Base-by-base conservation (phyloP, 2,888 invertebrate species). In the Mactromeris polynyma region DNA sequence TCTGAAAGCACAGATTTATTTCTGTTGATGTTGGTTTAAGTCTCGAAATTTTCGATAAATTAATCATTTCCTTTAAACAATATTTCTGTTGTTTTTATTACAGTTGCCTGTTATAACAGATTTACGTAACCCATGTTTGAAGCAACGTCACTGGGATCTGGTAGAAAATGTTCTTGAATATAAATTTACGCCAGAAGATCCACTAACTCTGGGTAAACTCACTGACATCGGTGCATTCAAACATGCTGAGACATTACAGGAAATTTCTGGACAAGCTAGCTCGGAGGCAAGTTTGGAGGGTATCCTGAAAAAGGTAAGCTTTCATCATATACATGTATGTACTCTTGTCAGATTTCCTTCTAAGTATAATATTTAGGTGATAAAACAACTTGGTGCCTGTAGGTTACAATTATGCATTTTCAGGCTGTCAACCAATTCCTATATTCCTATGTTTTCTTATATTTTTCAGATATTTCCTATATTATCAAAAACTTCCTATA, bases 231-330 rank as follows among this genome's bases (percentile, higher is more conserved):
- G 98, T n/a, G 98, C 98, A 0, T 98, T 98, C 96, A 97, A 97
- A 81, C 97, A 98, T 94, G 97, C 98, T 0, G 97, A 98, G 17
- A 98, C 98, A 90, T 96, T 99, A 26, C 98, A 98, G 97, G 98
- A 99, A 95, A 98, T 99, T 14, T 98, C 98, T 0, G 98, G 98
- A 0, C 98, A 98, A 96, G 99, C 99, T 0, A 98, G 98, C 94
- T 98, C 98, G 2, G 99, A 99, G 96, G 98, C 98, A 4, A 98
- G 98, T 9, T 97, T 99, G 19, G 99, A 99, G 96, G 97, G 97
- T 11, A 97, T 99, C 95, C 97, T 99, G 9, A 98, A 98, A 95
- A 98, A 98, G 97, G 98, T 98, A 94, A 73, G 92, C 19, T 40
- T 58, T 81, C 3, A 36, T 73, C 40, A 40, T 40, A 40, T 40